Evolutionary conservation across 2,888 invertebrate genomes (phyloP).

Genomic region (Strigamia maritima): DNA sequence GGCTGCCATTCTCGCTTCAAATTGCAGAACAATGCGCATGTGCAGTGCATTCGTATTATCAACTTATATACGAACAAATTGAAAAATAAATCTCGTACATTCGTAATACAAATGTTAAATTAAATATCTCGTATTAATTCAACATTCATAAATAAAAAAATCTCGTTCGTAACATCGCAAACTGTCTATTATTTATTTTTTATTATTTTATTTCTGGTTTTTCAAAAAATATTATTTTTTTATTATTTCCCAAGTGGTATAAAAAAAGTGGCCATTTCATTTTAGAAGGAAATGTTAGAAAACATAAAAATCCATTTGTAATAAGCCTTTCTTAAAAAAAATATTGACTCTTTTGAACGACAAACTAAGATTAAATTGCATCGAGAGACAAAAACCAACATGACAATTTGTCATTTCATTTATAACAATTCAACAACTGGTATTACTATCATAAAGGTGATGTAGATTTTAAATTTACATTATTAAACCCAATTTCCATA

Average conservation of each 20-base stretch:
- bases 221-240: neutral
- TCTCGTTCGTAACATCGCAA: too few relatives aligned
- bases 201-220: too few relatives aligned
- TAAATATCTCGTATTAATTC: too few relatives aligned
- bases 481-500: neutral
- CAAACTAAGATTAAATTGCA: neutral
- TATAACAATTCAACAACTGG: neutral
- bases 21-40: too few relatives aligned
- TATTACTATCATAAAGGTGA: neutral
- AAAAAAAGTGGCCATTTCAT: neutral
- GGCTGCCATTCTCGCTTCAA: too few relatives aligned
- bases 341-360: neutral
- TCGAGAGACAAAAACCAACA: neutral
- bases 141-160: too few relatives aligned
- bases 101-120: too few relatives aligned
- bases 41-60: too few relatives aligned
- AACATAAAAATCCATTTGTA: constrained; percentile 5
- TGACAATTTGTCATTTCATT: neutral
- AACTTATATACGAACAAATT: too few relatives aligned
- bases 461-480: neutral
- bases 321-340: neutral
- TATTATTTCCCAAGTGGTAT: neutral
- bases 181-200: too few relatives aligned
- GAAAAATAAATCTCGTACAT: too few relatives aligned
- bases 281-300: neutral